Evolutionary conservation across 2,113 vertebrate species (phyloP), one percentile per base, ranked within the genome.

Genomic region (Seriola quinqueradiata): DNA sequence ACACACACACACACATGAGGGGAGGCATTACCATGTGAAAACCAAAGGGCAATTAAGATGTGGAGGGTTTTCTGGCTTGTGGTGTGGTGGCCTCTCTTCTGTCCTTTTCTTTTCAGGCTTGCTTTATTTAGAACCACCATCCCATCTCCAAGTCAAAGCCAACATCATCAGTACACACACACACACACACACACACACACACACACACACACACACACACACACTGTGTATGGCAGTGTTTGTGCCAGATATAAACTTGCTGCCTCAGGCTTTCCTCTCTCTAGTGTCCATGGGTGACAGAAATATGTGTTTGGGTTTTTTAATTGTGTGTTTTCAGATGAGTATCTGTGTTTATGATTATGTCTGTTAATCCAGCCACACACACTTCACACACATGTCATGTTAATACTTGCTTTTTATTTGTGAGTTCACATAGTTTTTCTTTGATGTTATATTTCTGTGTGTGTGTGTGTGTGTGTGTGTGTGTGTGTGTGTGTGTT

Each of bases 21-120:
- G 59, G 70, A 83, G 54, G 17, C 79, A 90, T 92, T 91, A 91
- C 69, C 87, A 89, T 92, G 77, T 91, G 91, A 92, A 92, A 93
- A 91, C 79, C 57, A 85, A 87, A 89, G 83, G 75, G 83, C 77
- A 86, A 88, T 92, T 92, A 87, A 90, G 77, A 83, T 72, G 84
- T 81, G 58, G 75, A 90, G 87, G 78, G 90, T 86, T 90, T 87
- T 79, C 76, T 77, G 78, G 83, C 79, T 83, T 87, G 84, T 83
- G 83, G 72, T 77, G 50, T 64, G 78, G 82, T 86, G 79, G 83
- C 81, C 78, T 84, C 84, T 87, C 57, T 75, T 66, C 74, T 89
- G 76, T 72, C 23, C 48, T 66, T 72, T 85, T 65, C 70, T 85
- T 84, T 91, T 82, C 76, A 77, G 66, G 38, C 54, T 57, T 1